Base-by-base conservation (phyloP, 2,113 vertebrate genomes). In the Coturnix japonica region DNA sequence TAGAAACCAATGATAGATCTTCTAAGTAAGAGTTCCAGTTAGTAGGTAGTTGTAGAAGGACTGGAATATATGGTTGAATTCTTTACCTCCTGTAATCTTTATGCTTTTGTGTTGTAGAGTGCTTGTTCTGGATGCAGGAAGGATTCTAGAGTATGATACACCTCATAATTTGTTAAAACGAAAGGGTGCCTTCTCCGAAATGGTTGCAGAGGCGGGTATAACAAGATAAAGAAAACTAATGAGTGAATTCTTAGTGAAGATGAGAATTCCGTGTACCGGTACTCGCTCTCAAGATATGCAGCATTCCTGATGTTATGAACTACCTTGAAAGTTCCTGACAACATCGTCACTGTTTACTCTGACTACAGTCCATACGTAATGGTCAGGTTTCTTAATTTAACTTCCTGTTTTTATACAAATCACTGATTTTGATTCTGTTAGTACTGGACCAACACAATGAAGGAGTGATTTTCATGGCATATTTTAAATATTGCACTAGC, bases 91-190 rank as follows among this genome's bases (percentile, higher is more conserved):
- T 76, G 23, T 81, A 46, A 90, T 13, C 31, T 65, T 80, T 89
- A 83, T 95, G 17, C 90, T 87, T 82, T 95, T 53, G 21, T 46
- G 26, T 89, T 93, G 35, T 78, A 97, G 96, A 90, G 91, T 98
- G 66, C 94, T 97, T 90, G 96, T 98, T 87, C 93, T 97, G 73
- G 96, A 98, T 2, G 31, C 89, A 54, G 96, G 97, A 79, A 97
- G 81, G 59, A 94, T 97, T 94, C 80, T 91, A 63, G 96, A 97
- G 89, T 96, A 97, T 81, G 96, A 97, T 76, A 86, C 90, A 35
- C 94, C 96, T 44, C 90, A 90, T 21, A 81, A 85, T 59, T 87
- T 97, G 75, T 89, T 97, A 89, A 43, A 84, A 64, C 28, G 9
- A 88, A 95, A 93, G 90, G 91, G 91, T 61, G 56, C 92, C 59